Percentiles rank a stretch among this genome's conserved stretches.
Evolutionary conservation across 2,888 invertebrate genomes (phyloP).

Genomic region (Apodemia mormo): DNA sequence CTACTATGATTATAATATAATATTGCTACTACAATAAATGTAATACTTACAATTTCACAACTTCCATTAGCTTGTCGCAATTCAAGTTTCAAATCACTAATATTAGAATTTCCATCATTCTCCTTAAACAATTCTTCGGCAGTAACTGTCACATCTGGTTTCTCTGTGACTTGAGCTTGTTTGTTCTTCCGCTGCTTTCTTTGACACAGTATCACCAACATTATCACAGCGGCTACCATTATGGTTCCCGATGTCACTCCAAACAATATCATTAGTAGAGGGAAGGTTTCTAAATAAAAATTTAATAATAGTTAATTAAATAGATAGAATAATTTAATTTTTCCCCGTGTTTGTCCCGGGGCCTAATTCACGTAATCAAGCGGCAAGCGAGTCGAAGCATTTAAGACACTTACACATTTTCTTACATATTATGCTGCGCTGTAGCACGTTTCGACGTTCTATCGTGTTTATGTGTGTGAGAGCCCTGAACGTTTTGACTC

Average conservation of each 20-base stretch:
- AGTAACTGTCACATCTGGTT: slow-evolving; percentile 81
- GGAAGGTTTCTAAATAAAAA: slow-evolving; percentile 85
- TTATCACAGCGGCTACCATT: slow-evolving; percentile 90
- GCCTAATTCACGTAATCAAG: too few species aligned
- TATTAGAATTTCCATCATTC: slow-evolving; percentile 95
- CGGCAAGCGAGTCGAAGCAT: too few species aligned
- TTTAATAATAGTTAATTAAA: neutral
- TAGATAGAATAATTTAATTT: too few species aligned
- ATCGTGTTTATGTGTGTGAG: too few species aligned
- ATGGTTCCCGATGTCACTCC: slow-evolving; percentile 94
- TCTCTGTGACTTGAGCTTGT: slow-evolving; percentile 72
- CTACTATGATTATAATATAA: too few species aligned
- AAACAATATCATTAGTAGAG: slow-evolving; percentile 90
- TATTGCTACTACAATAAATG: too few species aligned
- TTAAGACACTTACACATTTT: too few species aligned
- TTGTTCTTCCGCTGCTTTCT: slow-evolving; percentile 83
- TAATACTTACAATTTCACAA: slow-evolving; percentile 85
- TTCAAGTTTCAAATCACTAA: slow-evolving; percentile 95
- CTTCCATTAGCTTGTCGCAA: slow-evolving; percentile 91
- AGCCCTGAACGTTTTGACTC: too few species aligned
- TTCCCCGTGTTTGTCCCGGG: too few species aligned
- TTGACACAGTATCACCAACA: slow-evolving; percentile 92
- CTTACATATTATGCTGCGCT: too few species aligned
- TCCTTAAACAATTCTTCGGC: slow-evolving; percentile 83
- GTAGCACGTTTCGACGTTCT: too few species aligned